phyloP scores from a whole-genome alignment of 2,113 vertebrate species.

The Illadopsis cleaveri region DNA sequence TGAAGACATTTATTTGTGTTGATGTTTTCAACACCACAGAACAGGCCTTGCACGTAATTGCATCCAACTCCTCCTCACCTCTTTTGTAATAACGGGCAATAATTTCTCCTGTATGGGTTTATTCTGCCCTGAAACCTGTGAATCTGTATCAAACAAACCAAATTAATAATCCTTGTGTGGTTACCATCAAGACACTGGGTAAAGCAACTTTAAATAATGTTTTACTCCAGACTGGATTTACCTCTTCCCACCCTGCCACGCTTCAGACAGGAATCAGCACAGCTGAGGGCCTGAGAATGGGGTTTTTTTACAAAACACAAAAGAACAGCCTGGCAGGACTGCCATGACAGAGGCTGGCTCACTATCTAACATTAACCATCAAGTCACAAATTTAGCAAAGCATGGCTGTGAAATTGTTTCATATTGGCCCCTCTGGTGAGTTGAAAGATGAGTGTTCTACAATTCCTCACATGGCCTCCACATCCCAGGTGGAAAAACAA shows the following conservation, averaged over 20 bases:
- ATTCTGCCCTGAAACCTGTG: background rate
- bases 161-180: background rate
- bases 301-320: background rate
- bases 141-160: background rate
- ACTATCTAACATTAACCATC: rapidly evolving
- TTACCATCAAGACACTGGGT: background rate
- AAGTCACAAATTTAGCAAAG: background rate
- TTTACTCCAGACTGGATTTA: background rate
- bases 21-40: background rate
- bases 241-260: background rate
- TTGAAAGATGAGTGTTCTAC: background rate
- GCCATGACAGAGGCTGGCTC: background rate
- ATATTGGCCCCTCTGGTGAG: background rate
- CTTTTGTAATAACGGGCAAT: background rate
- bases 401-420: rapidly evolving
- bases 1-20: background rate
- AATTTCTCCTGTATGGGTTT: background rate
- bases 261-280: background rate
- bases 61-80: background rate
- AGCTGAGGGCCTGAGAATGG: background rate
- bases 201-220: background rate
- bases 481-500: background rate
- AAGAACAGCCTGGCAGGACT: background rate
- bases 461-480: background rate
- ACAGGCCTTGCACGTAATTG: background rate